These are phyloP conservation scores for Onychomys torridus DNA, from an alignment of 2,797 vertebrate genomes.

Conservation along the genomic window DNA sequence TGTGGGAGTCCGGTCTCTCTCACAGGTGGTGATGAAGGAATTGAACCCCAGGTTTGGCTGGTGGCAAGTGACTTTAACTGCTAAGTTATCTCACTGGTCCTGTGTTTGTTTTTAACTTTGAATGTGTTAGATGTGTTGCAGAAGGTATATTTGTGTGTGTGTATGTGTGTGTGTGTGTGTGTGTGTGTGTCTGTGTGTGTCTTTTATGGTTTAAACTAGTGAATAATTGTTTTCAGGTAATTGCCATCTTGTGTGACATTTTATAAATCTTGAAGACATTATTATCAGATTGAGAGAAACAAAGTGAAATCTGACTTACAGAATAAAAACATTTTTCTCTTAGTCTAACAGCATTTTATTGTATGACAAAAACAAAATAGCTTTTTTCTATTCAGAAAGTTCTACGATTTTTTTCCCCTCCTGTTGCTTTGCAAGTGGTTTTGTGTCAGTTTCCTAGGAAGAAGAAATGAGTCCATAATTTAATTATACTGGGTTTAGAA, in stretches of 20 bases:
- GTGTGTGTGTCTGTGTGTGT: background rate
- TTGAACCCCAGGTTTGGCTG: background rate
- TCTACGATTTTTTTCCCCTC: background rate
- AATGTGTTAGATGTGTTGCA: background rate
- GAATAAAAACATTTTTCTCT: background rate
- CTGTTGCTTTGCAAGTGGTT: background rate
- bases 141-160: background rate
- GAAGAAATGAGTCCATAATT: background rate
- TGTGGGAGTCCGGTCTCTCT: background rate
- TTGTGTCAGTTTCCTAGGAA: background rate
- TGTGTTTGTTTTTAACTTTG: conserved; percentile 7
- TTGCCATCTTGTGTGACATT: background rate
- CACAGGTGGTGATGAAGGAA: too few relatives aligned
- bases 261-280: background rate
- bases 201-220: conserved; percentile 39
- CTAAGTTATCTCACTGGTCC: background rate
- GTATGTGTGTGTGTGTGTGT: too few relatives aligned
- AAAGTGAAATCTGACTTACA: conserved; percentile 49
- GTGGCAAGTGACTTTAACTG: background rate
- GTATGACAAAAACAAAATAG: conserved; percentile 25
- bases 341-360: background rate
- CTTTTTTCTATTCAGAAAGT: conserved; percentile 33
- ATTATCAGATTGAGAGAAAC: conserved; percentile 28
- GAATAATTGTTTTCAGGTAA: conserved; percentile 60
- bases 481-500: background rate